Conservation (phyloP, 2,888 invertebrate species). For the Agriopis aurantiaria region DNA sequence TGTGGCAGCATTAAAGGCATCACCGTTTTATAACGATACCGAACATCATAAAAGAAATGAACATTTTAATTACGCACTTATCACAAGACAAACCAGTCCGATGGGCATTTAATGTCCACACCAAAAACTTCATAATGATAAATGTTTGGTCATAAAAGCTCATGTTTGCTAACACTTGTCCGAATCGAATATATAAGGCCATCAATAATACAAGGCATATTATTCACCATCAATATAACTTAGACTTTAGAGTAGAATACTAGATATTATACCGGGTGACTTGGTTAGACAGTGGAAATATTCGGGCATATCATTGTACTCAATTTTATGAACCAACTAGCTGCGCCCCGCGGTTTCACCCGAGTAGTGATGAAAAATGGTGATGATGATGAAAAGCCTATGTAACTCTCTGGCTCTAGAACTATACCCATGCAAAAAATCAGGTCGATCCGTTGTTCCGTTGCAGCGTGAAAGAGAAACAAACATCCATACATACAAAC, state of each 20-base stretch:
- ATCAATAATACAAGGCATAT: slow-evolving; percentile 27
- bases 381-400: too few relatives aligned
- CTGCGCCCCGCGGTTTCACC: too few relatives aligned
- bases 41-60: slow-evolving; percentile 45
- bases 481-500: too few relatives aligned
- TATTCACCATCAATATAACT: slow-evolving; percentile 13
- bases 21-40: slow-evolving; percentile 41
- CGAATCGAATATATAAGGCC: slow-evolving; percentile 36
- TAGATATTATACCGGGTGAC: background rate
- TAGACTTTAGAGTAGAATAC: background rate
- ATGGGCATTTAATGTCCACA: slow-evolving; percentile 44
- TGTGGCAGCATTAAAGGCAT: slow-evolving; percentile 40
- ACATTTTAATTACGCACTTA: slow-evolving; percentile 47
- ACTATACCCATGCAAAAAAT: too few relatives aligned
- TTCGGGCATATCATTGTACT: background rate
- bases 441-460: too few relatives aligned
- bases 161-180: slow-evolving; percentile 51
- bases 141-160: slow-evolving; percentile 53
- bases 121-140: slow-evolving; percentile 38
- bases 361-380: too few relatives aligned
- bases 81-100: slow-evolving; percentile 44
- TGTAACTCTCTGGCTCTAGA: too few relatives aligned
- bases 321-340: too few relatives aligned
- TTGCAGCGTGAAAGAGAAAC: too few relatives aligned
- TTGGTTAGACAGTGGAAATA: background rate